These are phyloP conservation scores for Alauda arvensis DNA, from an alignment of 2,797 vertebrate genomes.

Conservation along the genomic window DNA sequence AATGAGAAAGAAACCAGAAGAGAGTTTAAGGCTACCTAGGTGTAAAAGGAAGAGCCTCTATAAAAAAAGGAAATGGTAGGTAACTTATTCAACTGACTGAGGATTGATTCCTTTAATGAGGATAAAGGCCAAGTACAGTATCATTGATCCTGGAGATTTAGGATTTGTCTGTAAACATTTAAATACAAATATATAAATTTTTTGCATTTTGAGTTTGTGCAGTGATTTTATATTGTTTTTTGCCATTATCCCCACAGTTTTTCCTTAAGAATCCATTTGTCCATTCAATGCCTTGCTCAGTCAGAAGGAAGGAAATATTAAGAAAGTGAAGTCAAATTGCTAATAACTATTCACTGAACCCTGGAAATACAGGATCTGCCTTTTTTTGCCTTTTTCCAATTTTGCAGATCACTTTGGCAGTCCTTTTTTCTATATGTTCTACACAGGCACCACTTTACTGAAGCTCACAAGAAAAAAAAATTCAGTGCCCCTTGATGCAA, in stretches of 20 bases:
- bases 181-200: not conserved
- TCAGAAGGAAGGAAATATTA: not conserved
- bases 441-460: not conserved
- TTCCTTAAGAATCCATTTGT: conserved; percentile 6
- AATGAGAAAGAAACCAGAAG: not conserved
- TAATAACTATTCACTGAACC: not conserved
- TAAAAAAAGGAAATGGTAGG: not conserved
- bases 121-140: not conserved
- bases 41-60: conserved; percentile 1
- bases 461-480: not conserved
- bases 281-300: not conserved
- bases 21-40: not conserved
- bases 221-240: conserved; percentile 40
- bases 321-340: not conserved
- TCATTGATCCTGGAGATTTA: not conserved
- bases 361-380: not conserved
- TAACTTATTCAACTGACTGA: not conserved
- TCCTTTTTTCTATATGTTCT: not conserved
- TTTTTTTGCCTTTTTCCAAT: not conserved
- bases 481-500: not conserved
- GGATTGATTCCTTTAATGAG: conserved; percentile 26
- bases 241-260: conserved; percentile 34
- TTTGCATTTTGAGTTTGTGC: not conserved
- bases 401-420: not conserved
- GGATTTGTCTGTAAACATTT: not conserved